Conservation (phyloP, 2,888 invertebrate species). For the Entomobrya proxima region DNA sequence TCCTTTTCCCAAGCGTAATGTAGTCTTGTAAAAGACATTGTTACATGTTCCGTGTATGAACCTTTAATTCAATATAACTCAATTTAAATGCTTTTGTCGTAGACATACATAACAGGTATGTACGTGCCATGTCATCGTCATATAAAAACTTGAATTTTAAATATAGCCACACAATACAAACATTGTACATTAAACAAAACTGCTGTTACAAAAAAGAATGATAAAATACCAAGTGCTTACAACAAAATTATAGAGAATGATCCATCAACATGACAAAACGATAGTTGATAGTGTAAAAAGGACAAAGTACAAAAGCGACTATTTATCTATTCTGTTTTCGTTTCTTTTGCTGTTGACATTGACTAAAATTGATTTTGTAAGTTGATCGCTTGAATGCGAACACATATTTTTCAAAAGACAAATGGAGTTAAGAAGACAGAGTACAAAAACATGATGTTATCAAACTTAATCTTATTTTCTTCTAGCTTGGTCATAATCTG, state of each 20-base stretch:
- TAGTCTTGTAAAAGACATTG: too few relatives aligned
- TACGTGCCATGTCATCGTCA: too few relatives aligned
- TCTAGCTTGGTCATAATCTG: too few relatives aligned
- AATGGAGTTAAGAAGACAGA: too few relatives aligned
- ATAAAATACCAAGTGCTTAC: background rate
- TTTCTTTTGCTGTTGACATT: slow-evolving; percentile 33
- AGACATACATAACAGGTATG: too few relatives aligned
- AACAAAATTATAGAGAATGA: background rate
- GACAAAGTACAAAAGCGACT: background rate
- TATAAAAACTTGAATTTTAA: too few relatives aligned
- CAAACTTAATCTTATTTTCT: too few relatives aligned
- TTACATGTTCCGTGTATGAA: too few relatives aligned
- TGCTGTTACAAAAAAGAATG: background rate
- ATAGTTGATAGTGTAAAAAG: background rate
- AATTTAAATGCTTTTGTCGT: too few relatives aligned
- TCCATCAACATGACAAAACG: slow-evolving; percentile 9
- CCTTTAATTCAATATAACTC: too few relatives aligned
- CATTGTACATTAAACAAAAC: background rate
- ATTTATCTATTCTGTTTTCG: slow-evolving; percentile 10
- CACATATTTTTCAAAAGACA: background rate
- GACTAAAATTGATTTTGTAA: slow-evolving; percentile 22
- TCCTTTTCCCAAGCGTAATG: too few relatives aligned
- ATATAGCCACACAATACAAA: background rate
- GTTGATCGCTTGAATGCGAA: background rate
- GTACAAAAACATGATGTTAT: too few relatives aligned